These are phyloP conservation scores for Pentalonia nigronervosa DNA, from an alignment of 1,140 invertebrate species.

Conservation along the genomic window DNA sequence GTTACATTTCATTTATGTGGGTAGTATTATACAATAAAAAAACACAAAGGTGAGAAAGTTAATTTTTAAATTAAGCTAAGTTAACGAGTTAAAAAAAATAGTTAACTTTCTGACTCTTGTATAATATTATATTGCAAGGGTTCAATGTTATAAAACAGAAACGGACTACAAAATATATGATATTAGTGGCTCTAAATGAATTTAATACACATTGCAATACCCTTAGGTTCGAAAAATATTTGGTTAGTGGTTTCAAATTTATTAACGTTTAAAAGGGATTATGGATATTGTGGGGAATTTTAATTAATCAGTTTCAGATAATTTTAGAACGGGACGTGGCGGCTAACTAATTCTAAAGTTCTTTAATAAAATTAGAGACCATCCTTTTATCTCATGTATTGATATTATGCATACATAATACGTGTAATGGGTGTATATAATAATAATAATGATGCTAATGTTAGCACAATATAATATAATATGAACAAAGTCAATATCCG, in stretches of 20 bases:
- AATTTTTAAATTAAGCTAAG: too few relatives aligned
- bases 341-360: neutral
- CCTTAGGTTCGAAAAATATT: slow-evolving; percentile 20
- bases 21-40: too few relatives aligned
- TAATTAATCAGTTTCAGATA: slow-evolving; percentile 24
- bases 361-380: slow-evolving; percentile 20
- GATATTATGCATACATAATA: neutral
- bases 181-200: neutral
- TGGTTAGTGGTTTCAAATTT: neutral
- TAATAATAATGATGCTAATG: slow-evolving; percentile 1
- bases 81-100: too few relatives aligned
- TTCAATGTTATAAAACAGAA: neutral
- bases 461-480: neutral
- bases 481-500: neutral
- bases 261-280: slow-evolving; percentile 6
- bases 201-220: neutral
- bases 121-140: neutral
- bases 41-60: too few relatives aligned
- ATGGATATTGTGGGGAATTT: neutral
- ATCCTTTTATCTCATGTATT: slow-evolving; percentile 6
- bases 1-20: too few relatives aligned
- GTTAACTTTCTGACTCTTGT: neutral
- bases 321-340: neutral
- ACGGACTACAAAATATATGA: neutral
- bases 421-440: neutral